Percentiles rank a stretch among this genome's conserved stretches.
phyloP scores from a whole-genome alignment of 2,113 vertebrate genomes.

The Sisor rabdophorus region DNA sequence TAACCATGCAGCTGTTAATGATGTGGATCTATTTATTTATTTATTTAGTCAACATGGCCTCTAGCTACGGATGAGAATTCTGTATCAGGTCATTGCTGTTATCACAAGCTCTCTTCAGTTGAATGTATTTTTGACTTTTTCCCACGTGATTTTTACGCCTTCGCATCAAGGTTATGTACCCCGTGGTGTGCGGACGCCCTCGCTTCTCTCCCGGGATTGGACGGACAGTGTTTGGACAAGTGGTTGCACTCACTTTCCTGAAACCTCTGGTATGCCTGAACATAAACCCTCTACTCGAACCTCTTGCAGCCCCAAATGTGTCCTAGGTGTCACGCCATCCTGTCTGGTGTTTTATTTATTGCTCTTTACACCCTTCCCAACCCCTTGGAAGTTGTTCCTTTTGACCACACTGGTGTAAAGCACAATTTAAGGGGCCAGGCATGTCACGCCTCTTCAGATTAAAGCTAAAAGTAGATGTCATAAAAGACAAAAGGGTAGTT shows the following conservation, averaged over 20 bases:
- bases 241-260: not conserved
- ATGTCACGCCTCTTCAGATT: not conserved
- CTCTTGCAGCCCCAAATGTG: not conserved
- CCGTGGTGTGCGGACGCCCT: constrained; percentile 33
- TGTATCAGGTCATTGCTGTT: too few relatives aligned
- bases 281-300: constrained; percentile 16
- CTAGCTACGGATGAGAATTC: not conserved
- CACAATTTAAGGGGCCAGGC: constrained; percentile 12
- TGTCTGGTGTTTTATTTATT: not conserved
- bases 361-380: not conserved
- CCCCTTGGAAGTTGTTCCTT: not conserved
- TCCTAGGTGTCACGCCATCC: not conserved
- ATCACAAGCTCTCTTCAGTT: not conserved
- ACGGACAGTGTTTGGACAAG: constrained; percentile 32
- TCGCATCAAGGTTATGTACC: constrained; percentile 38
- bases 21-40: constrained; percentile 37
- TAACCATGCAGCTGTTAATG: constrained; percentile 47
- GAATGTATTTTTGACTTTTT: not conserved
- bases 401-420: constrained; percentile 3
- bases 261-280: constrained; percentile 22
- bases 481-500: constrained; percentile 41
- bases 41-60: not conserved
- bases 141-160: constrained; percentile 37
- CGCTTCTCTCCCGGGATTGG: constrained; percentile 6
- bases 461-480: not conserved